A percentile compares a stretch with the other conserved stretches of the same genome.
phyloP scores from a whole-genome alignment of 2,797 vertebrate genomes.

The Amphiprion clarkii region DNA sequence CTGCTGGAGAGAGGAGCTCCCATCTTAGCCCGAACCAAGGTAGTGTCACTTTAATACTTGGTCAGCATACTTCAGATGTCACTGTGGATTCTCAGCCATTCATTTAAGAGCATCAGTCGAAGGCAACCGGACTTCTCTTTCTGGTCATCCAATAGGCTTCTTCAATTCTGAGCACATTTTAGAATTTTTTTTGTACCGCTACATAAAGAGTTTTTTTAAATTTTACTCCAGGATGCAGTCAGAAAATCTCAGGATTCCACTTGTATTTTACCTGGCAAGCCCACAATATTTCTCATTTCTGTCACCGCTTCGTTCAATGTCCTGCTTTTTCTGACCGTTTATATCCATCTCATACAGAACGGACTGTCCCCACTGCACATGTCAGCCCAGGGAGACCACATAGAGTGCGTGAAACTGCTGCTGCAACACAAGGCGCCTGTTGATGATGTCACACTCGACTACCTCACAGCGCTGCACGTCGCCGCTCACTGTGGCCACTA shows the following conservation, averaged over 20 bases:
- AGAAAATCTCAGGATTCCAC: background rate
- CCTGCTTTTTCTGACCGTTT: background rate
- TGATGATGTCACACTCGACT: slow-evolving; percentile 96
- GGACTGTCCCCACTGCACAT: slow-evolving; percentile 97
- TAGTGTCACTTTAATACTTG: slow-evolving; percentile 46
- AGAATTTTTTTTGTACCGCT: background rate
- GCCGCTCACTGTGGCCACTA: slow-evolving; percentile 98
- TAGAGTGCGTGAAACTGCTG: slow-evolving; percentile 95
- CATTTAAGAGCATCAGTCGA: too few relatives aligned
- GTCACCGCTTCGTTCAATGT: background rate
- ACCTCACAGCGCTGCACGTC: slow-evolving; percentile 95
- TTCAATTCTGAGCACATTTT: too few relatives aligned
- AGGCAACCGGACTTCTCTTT: background rate
- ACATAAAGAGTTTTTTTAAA: background rate
- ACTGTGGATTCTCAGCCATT: too few relatives aligned
- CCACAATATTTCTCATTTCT: background rate
- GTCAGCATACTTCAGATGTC: background rate
- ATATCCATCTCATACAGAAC: slow-evolving; percentile 83
- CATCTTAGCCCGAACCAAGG: slow-evolving; percentile 96
- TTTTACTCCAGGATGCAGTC: background rate
- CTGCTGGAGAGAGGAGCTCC: slow-evolving; percentile 94
- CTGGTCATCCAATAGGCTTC: too few relatives aligned
- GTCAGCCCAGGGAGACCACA: slow-evolving; percentile 97
- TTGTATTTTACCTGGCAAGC: background rate
- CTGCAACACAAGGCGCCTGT: slow-evolving; percentile 95